Conservation (phyloP, 2,888 invertebrate genomes). For the Dysmachus trigonus region DNA sequence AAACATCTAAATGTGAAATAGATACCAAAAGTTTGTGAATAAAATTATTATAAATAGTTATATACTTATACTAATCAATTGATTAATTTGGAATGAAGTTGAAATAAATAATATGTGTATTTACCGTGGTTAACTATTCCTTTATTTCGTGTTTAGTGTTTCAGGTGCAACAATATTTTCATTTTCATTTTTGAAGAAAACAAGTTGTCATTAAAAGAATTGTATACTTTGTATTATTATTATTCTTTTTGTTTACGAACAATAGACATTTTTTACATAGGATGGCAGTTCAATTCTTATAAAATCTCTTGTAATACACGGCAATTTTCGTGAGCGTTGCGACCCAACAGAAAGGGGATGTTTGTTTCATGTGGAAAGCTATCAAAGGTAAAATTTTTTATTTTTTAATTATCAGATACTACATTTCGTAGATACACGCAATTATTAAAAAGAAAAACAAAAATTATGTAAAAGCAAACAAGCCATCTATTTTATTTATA, state of each 20-base stretch:
- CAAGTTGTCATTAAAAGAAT: background rate
- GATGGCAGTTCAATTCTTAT: no score
- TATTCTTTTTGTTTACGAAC: background rate
- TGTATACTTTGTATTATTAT: background rate
- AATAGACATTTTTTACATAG: no score
- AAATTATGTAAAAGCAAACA: no score
- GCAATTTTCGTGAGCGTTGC: background rate
- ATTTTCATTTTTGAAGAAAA: background rate
- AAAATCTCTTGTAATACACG: background rate
- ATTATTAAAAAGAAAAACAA: background rate
- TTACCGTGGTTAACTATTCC: constrained; percentile 48
- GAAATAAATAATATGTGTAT: constrained; percentile 51
- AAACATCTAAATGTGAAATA: constrained; percentile 50
- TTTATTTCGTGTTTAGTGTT: background rate
- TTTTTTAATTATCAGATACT: background rate
- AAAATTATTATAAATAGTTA: constrained; percentile 48
- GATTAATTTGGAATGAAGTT: constrained; percentile 47
- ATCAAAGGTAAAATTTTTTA: background rate
- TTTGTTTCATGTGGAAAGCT: background rate
- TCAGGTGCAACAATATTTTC: background rate
- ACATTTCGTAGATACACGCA: no score
- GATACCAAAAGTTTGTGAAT: constrained; percentile 49
- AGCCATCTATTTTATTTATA: no score
- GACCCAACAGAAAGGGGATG: background rate
- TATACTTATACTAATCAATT: constrained; percentile 46